Base-by-base conservation (phyloP, 2,113 vertebrate genomes). In the Toxotes chatareus region DNA sequence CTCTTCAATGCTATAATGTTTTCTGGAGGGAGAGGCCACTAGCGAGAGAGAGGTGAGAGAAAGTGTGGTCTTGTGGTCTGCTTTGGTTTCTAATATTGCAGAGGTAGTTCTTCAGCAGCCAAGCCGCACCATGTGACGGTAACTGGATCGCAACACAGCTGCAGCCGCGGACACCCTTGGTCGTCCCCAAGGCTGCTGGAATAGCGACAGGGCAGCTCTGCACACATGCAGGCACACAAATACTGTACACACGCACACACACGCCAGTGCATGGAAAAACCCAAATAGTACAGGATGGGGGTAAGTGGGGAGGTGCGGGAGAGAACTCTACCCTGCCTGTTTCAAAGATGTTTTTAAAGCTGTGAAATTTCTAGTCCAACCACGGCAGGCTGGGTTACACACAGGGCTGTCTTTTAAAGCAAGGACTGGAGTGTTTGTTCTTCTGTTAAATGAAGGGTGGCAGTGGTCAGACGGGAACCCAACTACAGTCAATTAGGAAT, bases 271-370 rank as follows among this genome's bases (percentile, higher is more conserved):
- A 55, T 91, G 91, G 90, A 91, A 91, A 94, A 94, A 83, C 84
- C 81, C 81, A 91, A 86, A 91, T 79, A 76, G 86, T 89, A 87
- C 84, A 91, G 89, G 88, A 91, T 89, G 87, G 69, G 86, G 87
- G 72, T 84, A 81, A 89, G 85, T 85, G 85, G 82, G 80, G 80
- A 67, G 86, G 86, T 66, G 84, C 34, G 64, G 82, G 66, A 67
- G 82, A 90, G 91, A 95, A 94, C 91, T 86, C 88, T 90, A 94
- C 83, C 83, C 90, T 76, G 88, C 84, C 92, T 94, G 90, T 94
- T 94, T 94, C 93, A 93, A 93, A 93, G 84, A 92, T 93, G 92
- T 93, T 94, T 95, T 91, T 90, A 93, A 93, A 94, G 88, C 91
- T 94, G 93, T 93, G 91, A 93, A 89, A 93, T 93, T 92, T 93